A percentile compares a stretch with the other conserved stretches of the same genome.
These are phyloP conservation scores for Lampris megalopsis DNA, from an alignment of 2,113 vertebrate genomes.

Conservation along the genomic window DNA sequence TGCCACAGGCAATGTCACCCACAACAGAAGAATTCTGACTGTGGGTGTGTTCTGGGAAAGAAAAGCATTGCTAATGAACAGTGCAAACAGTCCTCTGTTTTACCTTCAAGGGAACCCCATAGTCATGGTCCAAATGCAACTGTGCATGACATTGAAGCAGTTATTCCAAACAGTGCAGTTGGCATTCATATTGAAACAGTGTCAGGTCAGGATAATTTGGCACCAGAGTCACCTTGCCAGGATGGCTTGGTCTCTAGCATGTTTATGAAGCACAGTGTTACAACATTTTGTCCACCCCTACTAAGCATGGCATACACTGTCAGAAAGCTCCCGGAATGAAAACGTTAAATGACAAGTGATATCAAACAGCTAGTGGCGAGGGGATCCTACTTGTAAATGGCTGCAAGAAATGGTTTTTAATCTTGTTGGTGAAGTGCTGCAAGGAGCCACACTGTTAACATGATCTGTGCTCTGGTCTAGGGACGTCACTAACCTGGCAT, in stretches of 20 bases:
- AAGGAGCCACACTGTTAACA: neutral
- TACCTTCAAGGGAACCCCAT: neutral
- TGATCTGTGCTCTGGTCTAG: slow-evolving; percentile 12
- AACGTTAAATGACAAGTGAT: neutral
- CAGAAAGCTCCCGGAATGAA: neutral
- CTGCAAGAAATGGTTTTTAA: neutral
- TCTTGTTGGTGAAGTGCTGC: neutral
- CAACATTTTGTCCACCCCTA: neutral
- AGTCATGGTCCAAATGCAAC: neutral
- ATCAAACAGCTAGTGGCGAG: too few species aligned
- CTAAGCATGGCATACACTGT: neutral
- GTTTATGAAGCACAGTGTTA: neutral
- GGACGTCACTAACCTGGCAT: slow-evolving; percentile 88
- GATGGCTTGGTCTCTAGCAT: neutral
- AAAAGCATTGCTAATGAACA: slow-evolving; percentile 3
- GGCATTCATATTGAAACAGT: neutral
- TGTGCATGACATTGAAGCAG: too few species aligned
- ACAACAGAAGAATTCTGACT: neutral
- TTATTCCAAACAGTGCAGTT: neutral
- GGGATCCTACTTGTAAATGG: neutral
- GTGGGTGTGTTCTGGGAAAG: neutral
- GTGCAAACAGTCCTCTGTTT: neutral
- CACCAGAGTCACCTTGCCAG: neutral
- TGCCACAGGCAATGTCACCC: slow-evolving; percentile 2
- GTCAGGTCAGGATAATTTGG: neutral